These are phyloP conservation scores for Aleiodes leptofemur DNA, from an alignment of 2,888 invertebrate species.

Conservation along the genomic window DNA sequence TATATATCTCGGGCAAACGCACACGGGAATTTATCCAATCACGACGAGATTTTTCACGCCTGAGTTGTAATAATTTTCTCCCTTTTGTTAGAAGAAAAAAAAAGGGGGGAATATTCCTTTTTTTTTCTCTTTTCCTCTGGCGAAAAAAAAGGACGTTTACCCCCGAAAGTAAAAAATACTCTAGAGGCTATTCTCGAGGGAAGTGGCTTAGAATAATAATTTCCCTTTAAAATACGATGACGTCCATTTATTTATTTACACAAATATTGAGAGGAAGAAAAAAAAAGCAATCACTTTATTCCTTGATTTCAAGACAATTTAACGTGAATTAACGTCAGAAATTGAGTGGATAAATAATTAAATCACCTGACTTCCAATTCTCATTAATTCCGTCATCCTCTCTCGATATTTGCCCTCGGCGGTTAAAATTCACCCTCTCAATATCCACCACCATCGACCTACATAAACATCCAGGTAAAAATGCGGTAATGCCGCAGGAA, in stretches of 20 bases:
- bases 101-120: conserved; percentile 15
- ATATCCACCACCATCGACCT: no score
- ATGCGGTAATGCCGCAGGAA: no score
- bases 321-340: background rate
- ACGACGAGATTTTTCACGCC: conserved; percentile 55
- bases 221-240: background rate
- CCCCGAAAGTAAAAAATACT: background rate
- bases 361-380: no score
- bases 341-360: background rate
- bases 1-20: conserved; percentile 44
- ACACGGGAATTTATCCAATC: conserved; percentile 55
- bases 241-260: no score
- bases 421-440: no score
- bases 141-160: conserved; percentile 13
- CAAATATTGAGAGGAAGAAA: no score
- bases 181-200: background rate
- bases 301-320: background rate
- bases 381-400: no score
- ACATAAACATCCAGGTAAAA: no score
- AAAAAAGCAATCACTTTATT: no score
- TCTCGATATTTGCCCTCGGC: no score
- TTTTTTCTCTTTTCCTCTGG: conserved; percentile 46
- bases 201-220: background rate
- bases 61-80: conserved; percentile 46
- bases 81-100: conserved; percentile 11